Evolutionary conservation across 2,113 vertebrate species (phyloP), one percentile per base, ranked within the genome.

Genomic region (Emydura subglobosa): DNA sequence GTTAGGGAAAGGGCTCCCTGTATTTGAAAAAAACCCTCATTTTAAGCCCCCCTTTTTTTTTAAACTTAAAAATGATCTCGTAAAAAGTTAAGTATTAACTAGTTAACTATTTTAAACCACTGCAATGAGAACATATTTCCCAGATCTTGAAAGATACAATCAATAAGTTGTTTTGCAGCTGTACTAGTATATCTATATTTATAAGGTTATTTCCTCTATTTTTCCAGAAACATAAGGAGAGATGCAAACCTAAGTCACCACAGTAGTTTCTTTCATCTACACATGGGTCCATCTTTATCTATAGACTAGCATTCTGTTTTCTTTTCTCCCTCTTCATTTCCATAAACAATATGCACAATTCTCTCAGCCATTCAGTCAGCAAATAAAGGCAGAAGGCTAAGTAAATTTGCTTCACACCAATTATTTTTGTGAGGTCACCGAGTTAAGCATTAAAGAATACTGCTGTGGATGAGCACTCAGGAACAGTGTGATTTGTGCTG

Each of bases 391-490:
- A 2, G 88, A 93, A 88, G 92, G 90, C 97, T 97, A 90, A 97
- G 98, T 79, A 95, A 97, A 97, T 98, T 97, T 97, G 95, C 97
- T 93, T 91, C 95, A 86, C 95, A 92, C 90, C 98, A 91, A 96
- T 98, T 93, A 97, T 97, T 98, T 97, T 94, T 96, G 98, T 96
- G 97, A 97, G 97, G 94, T 97, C 97, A 92, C 61, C 0, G 95
- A 98, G 97, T 96, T 94, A 96, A 97, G 97, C 98, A 96, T 96
- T 97, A 85, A 91, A 93, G 97, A 96, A 78, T 16, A 84, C 94
- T 93, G 89, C 94, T 78, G 83, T 39, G n/a, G 93, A 93, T 57
- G 68, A 47, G 90, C 49, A 22, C 90, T 87, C 27, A 92, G 95
- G 89, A 92, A 39, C 94, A 90, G 96, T 89, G 82, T 47, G 97